Evolutionary conservation across 2,113 vertebrate genomes (phyloP).

Genomic region (Terrapene triunguis): DNA sequence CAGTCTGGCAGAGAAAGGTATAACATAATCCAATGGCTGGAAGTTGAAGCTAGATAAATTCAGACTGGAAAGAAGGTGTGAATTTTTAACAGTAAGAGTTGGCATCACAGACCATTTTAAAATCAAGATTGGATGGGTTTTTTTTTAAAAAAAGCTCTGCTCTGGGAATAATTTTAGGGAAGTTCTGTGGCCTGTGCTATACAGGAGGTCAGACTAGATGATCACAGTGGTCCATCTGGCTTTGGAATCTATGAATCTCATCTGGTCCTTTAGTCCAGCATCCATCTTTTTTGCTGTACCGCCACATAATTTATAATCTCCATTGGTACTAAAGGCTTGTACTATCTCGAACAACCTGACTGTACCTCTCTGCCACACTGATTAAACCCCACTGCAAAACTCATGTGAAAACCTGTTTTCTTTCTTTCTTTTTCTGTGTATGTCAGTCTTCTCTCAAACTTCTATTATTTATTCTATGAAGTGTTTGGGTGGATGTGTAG

Average conservation of each 20-base stretch:
- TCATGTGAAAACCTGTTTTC: background rate
- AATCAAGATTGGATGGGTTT: background rate
- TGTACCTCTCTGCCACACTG: background rate
- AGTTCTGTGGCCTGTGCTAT: background rate
- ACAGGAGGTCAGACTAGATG: background rate
- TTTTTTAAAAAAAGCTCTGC: background rate
- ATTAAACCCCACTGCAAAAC: background rate
- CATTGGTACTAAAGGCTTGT: background rate
- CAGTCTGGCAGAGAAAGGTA: background rate
- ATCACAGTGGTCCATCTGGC: background rate
- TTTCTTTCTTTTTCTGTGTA: accelerated
- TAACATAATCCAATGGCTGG: background rate
- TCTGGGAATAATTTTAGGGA: background rate
- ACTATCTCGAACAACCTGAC: background rate
- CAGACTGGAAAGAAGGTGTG: background rate
- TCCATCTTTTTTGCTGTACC: background rate
- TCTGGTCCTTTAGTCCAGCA: background rate
- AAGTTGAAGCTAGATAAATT: background rate
- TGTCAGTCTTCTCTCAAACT: background rate
- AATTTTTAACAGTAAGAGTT: background rate
- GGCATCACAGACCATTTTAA: background rate
- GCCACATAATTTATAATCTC: background rate
- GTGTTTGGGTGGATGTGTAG: background rate
- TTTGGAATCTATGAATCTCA: background rate
- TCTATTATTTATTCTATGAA: accelerated